These are phyloP conservation scores for Hyla sarda DNA, from an alignment of 2,113 vertebrate species.

Conservation along the genomic window DNA sequence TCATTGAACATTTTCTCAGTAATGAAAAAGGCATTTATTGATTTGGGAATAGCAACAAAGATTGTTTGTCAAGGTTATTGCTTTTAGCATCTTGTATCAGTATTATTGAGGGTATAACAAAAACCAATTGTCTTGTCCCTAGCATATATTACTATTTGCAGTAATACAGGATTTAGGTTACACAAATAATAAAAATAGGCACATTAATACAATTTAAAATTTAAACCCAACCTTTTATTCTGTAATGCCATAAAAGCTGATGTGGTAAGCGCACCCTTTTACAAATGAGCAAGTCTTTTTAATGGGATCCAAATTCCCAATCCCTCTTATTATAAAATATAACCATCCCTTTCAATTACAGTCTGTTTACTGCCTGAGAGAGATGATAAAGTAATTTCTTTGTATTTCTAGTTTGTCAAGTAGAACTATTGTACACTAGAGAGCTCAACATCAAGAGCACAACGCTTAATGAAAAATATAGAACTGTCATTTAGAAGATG, in stretches of 20 bases:
- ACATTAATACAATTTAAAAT: not conserved
- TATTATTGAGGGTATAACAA: too few species aligned
- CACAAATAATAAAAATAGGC: not conserved
- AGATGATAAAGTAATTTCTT: constrained; percentile 60
- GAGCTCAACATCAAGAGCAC: constrained; percentile 56
- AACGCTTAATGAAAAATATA: constrained; percentile 62
- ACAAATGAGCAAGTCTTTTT: not conserved
- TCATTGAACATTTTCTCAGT: too few species aligned
- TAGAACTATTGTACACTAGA: constrained; percentile 52
- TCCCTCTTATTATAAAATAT: constrained; percentile 36
- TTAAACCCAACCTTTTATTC: not conserved
- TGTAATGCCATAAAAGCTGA: not conserved
- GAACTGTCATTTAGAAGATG: constrained; percentile 58
- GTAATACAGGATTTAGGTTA: too few species aligned
- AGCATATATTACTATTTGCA: too few species aligned
- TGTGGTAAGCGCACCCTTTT: not conserved
- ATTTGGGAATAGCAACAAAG: too few species aligned
- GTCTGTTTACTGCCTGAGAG: constrained; percentile 55
- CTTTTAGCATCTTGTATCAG: too few species aligned
- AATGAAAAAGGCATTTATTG: too few species aligned
- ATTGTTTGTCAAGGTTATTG: too few species aligned
- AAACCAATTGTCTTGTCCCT: too few species aligned
- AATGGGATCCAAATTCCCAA: constrained; percentile 8
- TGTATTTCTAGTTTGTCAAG: constrained; percentile 59
- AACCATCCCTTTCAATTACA: constrained; percentile 34